phyloP scores from a whole-genome alignment of 1,140 invertebrate genomes.

The Platyscapa corneri region DNA sequence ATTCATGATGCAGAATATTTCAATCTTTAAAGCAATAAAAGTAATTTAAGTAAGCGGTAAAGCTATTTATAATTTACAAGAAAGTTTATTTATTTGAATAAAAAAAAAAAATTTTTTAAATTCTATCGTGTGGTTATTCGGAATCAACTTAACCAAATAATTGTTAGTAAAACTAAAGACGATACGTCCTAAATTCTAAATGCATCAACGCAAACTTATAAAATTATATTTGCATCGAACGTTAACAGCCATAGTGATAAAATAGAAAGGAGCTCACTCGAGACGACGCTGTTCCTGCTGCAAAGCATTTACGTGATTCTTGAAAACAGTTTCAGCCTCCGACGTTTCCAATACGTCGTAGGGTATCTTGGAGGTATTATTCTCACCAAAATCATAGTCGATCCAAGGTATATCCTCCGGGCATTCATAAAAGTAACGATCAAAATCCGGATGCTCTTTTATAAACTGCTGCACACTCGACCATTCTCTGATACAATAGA shows the following conservation, averaged over 20 bases:
- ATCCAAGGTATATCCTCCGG: constrained; percentile 87
- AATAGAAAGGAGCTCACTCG: constrained; percentile 81
- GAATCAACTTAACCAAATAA: constrained; percentile 43
- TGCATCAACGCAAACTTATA: constrained; percentile 1
- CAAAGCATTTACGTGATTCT: constrained; percentile 91
- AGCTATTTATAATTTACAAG: not conserved
- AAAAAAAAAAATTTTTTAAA: not conserved
- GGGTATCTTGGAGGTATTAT: constrained; percentile 85
- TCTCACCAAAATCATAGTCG: constrained; percentile 82
- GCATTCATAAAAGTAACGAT: constrained; percentile 91
- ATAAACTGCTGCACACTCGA: constrained; percentile 87
- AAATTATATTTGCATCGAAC: constrained; percentile 37
- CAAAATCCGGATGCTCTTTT: constrained; percentile 90
- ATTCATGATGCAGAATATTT: not conserved
- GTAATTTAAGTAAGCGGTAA: too few species aligned
- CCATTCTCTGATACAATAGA: constrained; percentile 84
- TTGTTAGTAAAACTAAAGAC: constrained; percentile 53
- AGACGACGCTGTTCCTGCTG: constrained; percentile 92
- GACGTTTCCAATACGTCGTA: constrained; percentile 92
- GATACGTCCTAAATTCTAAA: constrained; percentile 40
- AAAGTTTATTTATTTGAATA: not conserved
- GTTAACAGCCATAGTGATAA: constrained; percentile 19
- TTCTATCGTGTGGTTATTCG: constrained; percentile 13
- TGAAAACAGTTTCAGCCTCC: constrained; percentile 93
- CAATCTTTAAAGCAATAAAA: too few species aligned